phyloP scores from a whole-genome alignment of 1,140 invertebrate species.

The Leptopilina boulardi region DNA sequence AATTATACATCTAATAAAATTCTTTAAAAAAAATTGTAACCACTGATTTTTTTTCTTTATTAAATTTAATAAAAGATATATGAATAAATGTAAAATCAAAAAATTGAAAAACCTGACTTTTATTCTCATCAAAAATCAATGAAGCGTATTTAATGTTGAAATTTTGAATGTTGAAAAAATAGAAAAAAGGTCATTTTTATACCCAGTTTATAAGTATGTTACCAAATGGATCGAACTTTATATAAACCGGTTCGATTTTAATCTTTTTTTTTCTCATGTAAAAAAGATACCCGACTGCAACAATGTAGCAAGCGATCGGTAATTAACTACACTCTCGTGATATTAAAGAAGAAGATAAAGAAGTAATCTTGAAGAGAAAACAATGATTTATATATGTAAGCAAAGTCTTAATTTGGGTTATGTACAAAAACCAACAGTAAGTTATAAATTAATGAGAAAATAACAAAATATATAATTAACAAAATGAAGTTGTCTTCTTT shows the following conservation, averaged over 20 bases:
- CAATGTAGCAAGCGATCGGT: background rate
- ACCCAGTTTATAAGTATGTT: background rate
- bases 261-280: background rate
- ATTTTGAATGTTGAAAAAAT: no score
- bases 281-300: background rate
- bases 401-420: background rate
- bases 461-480: background rate
- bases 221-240: background rate
- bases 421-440: background rate
- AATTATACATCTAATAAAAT: no score
- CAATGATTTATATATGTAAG: background rate
- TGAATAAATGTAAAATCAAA: no score
- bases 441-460: background rate
- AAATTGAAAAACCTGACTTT: no score
- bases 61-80: no score
- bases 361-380: background rate
- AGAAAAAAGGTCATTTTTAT: background rate
- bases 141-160: no score
- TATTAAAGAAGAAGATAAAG: background rate
- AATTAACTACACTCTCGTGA: background rate
- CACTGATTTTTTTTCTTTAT: no score
- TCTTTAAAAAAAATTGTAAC: no score
- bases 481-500: no score
- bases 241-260: slow-evolving; percentile 5
- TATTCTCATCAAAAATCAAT: no score